A percentile compares a stretch with the other conserved stretches of the same genome.
These are phyloP conservation scores for Anagrus nilaparvatae DNA, from an alignment of 1,140 invertebrate species.

Conservation along the genomic window DNA sequence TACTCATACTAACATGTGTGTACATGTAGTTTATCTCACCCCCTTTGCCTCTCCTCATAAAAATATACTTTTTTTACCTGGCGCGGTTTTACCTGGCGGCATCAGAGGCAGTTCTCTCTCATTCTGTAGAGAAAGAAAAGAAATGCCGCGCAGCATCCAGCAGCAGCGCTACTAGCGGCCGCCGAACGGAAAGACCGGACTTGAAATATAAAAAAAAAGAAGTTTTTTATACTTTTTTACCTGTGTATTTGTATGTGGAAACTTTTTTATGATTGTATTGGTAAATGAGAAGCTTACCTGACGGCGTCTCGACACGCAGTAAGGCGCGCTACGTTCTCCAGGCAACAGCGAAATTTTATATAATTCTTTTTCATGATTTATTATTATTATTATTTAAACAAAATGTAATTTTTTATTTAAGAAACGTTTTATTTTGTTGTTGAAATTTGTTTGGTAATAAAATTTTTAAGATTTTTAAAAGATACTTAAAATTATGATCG, in stretches of 20 bases:
- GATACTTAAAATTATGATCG: no score
- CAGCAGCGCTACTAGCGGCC: constrained; percentile 43
- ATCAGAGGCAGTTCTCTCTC: no score
- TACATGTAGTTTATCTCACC: no score
- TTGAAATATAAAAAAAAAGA: neutral
- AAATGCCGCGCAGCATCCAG: constrained; percentile 38
- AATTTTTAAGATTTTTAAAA: no score
- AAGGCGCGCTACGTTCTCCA: constrained; percentile 28
- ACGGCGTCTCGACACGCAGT: constrained; percentile 40
- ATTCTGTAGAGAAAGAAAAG: constrained; percentile 12
- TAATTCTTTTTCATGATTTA: constrained; percentile 1
- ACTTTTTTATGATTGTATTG: constrained; percentile 26
- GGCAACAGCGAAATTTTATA: constrained; percentile 9
- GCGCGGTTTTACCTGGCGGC: constrained; percentile 9
- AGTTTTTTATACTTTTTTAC: constrained; percentile 11
- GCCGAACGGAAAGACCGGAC: constrained; percentile 25
- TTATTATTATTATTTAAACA: constrained; percentile 2
- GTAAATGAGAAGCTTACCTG: constrained; percentile 36
- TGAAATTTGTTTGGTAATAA: no score
- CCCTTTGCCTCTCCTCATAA: no score
- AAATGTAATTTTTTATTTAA: no score
- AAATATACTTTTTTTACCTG: no score
- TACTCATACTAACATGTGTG: neutral
- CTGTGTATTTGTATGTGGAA: constrained; percentile 19
- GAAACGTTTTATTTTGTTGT: no score